Evolutionary conservation across 2,797 vertebrate species (phyloP).

Genomic region (Diceros bicornis): DNA sequence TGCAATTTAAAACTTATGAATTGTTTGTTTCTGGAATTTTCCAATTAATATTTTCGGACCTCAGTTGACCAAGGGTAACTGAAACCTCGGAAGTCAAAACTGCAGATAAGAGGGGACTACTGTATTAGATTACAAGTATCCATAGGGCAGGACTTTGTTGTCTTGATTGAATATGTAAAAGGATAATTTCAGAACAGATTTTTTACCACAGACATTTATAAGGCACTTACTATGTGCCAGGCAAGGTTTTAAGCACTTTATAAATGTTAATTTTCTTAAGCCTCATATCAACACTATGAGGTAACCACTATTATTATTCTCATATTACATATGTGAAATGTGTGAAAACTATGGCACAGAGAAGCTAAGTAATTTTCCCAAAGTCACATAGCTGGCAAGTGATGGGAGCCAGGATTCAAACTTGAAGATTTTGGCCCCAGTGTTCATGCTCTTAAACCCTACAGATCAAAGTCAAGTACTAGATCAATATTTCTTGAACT

Average conservation of each 20-base stretch:
- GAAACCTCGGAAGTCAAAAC: too few species aligned
- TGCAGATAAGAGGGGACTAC: too few species aligned
- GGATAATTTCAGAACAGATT: neutral
- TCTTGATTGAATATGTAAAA: slow-evolving; percentile 26
- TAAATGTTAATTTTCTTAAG: slow-evolving; percentile 20
- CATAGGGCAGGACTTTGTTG: neutral
- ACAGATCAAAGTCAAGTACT: slow-evolving; percentile 42
- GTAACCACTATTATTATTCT: neutral
- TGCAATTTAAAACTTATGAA: too few species aligned
- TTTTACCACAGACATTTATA: neutral
- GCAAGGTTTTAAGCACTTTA: neutral
- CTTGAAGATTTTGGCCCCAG: neutral
- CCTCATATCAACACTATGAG: neutral
- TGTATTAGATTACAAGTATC: neutral
- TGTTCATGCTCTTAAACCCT: neutral
- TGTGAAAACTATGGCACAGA: slow-evolving; percentile 39
- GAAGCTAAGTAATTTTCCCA: slow-evolving; percentile 23
- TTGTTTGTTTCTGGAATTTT: too few species aligned
- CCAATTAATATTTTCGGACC: too few species aligned
- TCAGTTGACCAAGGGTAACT: too few species aligned
- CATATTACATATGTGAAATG: neutral
- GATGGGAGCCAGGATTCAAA: neutral
- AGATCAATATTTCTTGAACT: slow-evolving; percentile 29
- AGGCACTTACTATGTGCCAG: neutral
- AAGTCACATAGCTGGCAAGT: slow-evolving; percentile 2